Base-by-base conservation (phyloP, 2,113 vertebrate species). In the Spea bombifrons region DNA sequence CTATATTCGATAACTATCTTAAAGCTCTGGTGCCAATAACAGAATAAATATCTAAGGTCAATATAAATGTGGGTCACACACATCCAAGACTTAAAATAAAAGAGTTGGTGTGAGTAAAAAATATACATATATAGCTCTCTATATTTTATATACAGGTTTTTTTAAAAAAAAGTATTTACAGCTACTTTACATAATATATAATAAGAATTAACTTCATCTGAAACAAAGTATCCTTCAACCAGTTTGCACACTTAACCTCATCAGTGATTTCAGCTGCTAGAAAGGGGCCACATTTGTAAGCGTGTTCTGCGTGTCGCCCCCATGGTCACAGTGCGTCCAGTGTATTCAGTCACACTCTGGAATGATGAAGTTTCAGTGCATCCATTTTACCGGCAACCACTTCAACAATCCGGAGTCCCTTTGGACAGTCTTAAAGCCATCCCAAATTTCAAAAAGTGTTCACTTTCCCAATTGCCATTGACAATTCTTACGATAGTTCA, bases 61-160 rank as follows among this genome's bases (percentile, higher is more conserved):
- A 12, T 80, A 80, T 45, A 80, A 80, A 75, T 12, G 52, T 70
- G 82, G 83, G 78, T 75, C 84, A 80, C 78, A 81, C 75, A 57
- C 77, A 79, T 71, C 64, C 78, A 82, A 83, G 5, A 63, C 74
- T 87, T 85, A 83, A 30, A 87, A 87, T 88, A 90, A 84, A 30
- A 87, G 52, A 55, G 66, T 74, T 55, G 61, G 47, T 10, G 64
- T 80, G 16, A 73, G 71, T 73, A 73, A 80, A 80, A 80, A 73
- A 80, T 80, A 74, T 73, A 79, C 64, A 80, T 46, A 80, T 61
- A 80, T 61, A 57, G 30, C 30, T 30, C 30, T 68, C 45, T 61
- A 72, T 68, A 67, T 66, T 15, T 16, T 79, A 55, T 80, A 73
- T 80, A 80, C 71, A 80, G 15, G 13, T 66, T 6, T 9, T 16